A percentile compares a stretch with the other conserved stretches of the same genome.
phyloP scores from a whole-genome alignment of 2,888 invertebrate species.

The Azorinus chamasolen region DNA sequence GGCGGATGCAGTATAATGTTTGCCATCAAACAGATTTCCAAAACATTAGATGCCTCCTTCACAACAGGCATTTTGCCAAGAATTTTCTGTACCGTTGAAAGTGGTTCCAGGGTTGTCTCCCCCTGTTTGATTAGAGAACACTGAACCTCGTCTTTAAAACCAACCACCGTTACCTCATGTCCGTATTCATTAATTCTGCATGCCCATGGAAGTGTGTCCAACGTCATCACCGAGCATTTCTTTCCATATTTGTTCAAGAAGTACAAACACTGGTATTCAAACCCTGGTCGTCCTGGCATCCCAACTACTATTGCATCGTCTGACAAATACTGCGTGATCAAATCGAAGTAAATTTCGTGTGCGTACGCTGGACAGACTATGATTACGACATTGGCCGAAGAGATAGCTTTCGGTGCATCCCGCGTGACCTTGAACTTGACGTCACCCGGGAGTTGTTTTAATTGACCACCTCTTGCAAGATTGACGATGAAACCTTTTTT shows the following conservation, averaged over 20 bases:
- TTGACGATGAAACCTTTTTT: slow-evolving; percentile 54
- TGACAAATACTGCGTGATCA: slow-evolving; percentile 62
- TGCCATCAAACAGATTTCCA: slow-evolving; percentile 67
- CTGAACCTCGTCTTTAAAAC: slow-evolving; percentile 63
- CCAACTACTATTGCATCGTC: slow-evolving; percentile 65
- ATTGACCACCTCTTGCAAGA: slow-evolving; percentile 30
- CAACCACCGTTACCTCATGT: slow-evolving; percentile 61
- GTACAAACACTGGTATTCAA: slow-evolving; percentile 67
- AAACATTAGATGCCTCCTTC: slow-evolving; percentile 47
- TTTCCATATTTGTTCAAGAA: slow-evolving; percentile 53
- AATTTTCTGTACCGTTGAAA: slow-evolving; percentile 51
- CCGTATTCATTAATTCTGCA: slow-evolving; percentile 71
- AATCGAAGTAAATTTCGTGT: slow-evolving; percentile 67
- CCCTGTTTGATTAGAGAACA: slow-evolving; percentile 49
- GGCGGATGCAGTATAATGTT: slow-evolving; percentile 72
- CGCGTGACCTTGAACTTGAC: slow-evolving; percentile 44
- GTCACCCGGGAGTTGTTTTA: slow-evolving; percentile 13
- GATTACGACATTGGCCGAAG: slow-evolving; percentile 52
- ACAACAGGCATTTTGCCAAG: slow-evolving; percentile 64
- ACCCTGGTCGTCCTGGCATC: slow-evolving; percentile 73
- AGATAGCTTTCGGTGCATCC: slow-evolving; percentile 7
- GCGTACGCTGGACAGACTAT: slow-evolving; percentile 76
- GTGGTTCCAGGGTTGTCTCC: neutral
- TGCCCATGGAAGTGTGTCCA: slow-evolving; percentile 75
- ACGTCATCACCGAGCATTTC: slow-evolving; percentile 49